A percentile compares a stretch with the other conserved stretches of the same genome.
Conservation (phyloP, 2,888 invertebrate species). For the Diplolepis rosae region DNA sequence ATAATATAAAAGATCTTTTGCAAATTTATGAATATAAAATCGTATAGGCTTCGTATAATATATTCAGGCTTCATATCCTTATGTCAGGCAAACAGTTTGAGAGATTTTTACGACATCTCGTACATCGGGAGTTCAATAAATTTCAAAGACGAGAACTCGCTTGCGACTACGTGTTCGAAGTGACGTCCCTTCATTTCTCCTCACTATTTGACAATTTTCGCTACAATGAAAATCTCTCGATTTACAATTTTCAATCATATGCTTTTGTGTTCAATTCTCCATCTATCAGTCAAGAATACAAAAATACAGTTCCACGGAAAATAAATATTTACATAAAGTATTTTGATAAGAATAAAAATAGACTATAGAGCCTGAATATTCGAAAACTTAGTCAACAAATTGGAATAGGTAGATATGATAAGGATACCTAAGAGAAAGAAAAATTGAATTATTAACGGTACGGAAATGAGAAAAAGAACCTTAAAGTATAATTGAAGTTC, state of each 20-base stretch:
- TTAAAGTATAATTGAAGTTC: background rate
- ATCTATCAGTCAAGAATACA: background rate
- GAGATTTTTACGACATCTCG: background rate
- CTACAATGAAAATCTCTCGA: background rate
- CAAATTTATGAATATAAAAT: background rate
- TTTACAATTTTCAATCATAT: background rate
- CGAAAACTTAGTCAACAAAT: background rate
- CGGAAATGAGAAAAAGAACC: background rate
- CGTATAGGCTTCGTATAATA: background rate
- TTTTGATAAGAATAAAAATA: background rate
- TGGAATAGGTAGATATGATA: too few species aligned
- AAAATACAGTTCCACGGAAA: background rate
- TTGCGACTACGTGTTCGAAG: background rate
- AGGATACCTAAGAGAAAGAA: background rate
- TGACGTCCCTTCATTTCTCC: background rate
- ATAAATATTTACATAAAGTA: background rate
- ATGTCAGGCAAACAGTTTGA: background rate
- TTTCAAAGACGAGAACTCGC: background rate
- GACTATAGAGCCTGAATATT: background rate
- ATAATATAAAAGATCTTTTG: background rate
- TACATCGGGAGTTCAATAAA: background rate
- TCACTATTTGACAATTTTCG: background rate
- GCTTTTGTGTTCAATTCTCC: background rate
- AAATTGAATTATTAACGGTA: background rate
- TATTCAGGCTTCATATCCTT: background rate